Base-by-base conservation (phyloP, 2,888 invertebrate species). In the Odontomyia ornata region DNA sequence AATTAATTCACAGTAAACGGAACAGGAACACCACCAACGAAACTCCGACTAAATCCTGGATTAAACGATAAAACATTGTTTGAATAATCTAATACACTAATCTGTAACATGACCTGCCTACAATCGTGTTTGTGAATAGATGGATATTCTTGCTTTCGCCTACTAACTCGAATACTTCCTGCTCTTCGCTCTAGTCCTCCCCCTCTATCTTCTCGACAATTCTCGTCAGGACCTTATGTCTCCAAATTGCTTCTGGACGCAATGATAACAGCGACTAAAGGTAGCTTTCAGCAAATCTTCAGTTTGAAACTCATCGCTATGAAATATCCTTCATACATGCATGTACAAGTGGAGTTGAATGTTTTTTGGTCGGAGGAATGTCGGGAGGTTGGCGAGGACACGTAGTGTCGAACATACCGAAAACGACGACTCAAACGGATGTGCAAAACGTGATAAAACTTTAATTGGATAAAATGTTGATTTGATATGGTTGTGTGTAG, bases 391-490 rank as follows among this genome's bases (percentile, higher is more conserved):
- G 25, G 28, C 64, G 15, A 64, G 64, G 64, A 28, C 64, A 64
- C 30, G 64, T 64, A n/a, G 11, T 64, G 64, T 64, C 23, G 64
- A 64, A 64, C 30, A 30, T 64, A 25, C 25, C 57, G 57, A 36
- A 65, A 65, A 65, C 36, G 23, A 28, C 67, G 18, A 25, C 36
- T 11, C 36, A 21, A 28, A 56, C 43, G 78, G 79, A 79, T 80
- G 78, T 78, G 75, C 76, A 60, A 79, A 64, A 81, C 81, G 81
- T 81, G 81, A 80, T 81, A 80, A 80, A 81, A 81, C 80, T 81
- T 81, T 80, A 80, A 80, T 79, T 80, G 79, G 75, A 73, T 78
- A 80, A 79, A 80, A 78, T 78, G 77, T 30, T 46, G 23, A 47
- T 47, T 71, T 71, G 69, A 71, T 71, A 71, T 36, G 27, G 28